Conservation (phyloP, 2,888 invertebrate species). For the Brachyptera putata region DNA sequence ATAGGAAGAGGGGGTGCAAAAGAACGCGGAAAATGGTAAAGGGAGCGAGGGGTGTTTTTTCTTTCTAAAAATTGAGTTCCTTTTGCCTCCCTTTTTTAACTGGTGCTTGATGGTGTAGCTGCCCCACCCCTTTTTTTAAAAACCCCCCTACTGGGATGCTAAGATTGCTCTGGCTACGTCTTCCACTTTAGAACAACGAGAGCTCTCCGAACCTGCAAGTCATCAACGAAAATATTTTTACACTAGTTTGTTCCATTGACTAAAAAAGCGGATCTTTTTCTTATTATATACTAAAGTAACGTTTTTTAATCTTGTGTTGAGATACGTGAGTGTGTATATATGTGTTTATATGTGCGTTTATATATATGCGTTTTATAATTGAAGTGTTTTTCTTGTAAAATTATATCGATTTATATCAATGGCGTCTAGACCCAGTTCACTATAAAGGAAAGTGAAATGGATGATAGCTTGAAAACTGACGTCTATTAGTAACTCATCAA, state of each 20-base stretch:
- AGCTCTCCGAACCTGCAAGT: not conserved
- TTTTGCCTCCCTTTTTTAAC: slow-evolving; percentile 22
- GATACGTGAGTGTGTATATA: too few relatives aligned
- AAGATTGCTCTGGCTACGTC: slow-evolving; percentile 12
- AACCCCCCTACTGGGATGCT: slow-evolving; percentile 16
- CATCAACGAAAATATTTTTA: slow-evolving; percentile 12
- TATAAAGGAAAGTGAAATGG: too few relatives aligned
- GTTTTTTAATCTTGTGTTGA: too few relatives aligned
- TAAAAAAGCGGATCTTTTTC: not conserved
- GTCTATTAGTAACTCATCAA: too few relatives aligned
- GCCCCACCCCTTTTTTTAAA: slow-evolving; percentile 23
- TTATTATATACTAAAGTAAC: too few relatives aligned
- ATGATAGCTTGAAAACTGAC: too few relatives aligned
- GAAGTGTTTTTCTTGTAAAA: too few relatives aligned
- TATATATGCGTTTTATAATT: too few relatives aligned
- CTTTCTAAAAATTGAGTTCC: slow-evolving; percentile 21
- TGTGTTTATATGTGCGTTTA: too few relatives aligned
- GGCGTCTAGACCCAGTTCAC: too few relatives aligned
- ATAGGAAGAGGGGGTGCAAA: not conserved
- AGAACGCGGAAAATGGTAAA: not conserved
- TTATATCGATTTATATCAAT: too few relatives aligned
- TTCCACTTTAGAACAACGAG: slow-evolving; percentile 17
- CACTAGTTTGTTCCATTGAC: not conserved
- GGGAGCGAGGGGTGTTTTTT: slow-evolving; percentile 20
- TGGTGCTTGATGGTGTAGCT: slow-evolving; percentile 19